Conservation (phyloP, 2,888 invertebrate genomes). For the Branchinecta sandiegonensis region DNA sequence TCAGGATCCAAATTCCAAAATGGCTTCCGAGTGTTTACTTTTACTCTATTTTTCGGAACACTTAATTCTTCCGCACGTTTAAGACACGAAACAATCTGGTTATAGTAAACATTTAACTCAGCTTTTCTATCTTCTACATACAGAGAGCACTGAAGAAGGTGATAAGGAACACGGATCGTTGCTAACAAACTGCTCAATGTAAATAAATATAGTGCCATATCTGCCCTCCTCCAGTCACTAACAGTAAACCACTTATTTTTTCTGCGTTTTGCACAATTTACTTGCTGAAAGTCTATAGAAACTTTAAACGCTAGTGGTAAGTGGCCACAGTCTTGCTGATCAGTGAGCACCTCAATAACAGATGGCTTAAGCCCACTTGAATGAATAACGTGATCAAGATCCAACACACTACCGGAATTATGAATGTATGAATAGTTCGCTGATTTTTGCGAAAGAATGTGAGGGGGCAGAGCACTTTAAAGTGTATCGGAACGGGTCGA, state of each 20-base stretch:
- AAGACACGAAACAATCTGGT: too few relatives aligned
- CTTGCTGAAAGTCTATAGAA: slow-evolving; percentile 12
- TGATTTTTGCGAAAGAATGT: slow-evolving; percentile 11
- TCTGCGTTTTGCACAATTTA: not conserved
- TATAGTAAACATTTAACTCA: too few relatives aligned
- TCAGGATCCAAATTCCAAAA: too few relatives aligned
- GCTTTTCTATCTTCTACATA: too few relatives aligned
- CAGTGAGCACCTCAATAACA: not conserved
- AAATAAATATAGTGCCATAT: slow-evolving; percentile 14
- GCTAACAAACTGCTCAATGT: slow-evolving; percentile 3
- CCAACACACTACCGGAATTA: not conserved
- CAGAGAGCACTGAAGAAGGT: too few relatives aligned
- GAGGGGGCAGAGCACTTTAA: not conserved
- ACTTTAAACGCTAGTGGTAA: slow-evolving; percentile 11
- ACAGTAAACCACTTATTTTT: not conserved
- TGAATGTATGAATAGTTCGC: not conserved
- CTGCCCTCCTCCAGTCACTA: slow-evolving; percentile 2
- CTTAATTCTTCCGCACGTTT: too few relatives aligned
- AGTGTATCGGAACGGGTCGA: slow-evolving; percentile 9
- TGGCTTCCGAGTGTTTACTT: too few relatives aligned
- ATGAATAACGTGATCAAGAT: not conserved
- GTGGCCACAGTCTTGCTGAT: slow-evolving; percentile 2
- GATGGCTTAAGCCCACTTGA: not conserved
- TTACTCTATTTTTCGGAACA: too few relatives aligned
- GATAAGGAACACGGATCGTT: not conserved